phyloP scores from a whole-genome alignment of 2,888 invertebrate genomes.

The Lepidocyrtinus sp. region DNA sequence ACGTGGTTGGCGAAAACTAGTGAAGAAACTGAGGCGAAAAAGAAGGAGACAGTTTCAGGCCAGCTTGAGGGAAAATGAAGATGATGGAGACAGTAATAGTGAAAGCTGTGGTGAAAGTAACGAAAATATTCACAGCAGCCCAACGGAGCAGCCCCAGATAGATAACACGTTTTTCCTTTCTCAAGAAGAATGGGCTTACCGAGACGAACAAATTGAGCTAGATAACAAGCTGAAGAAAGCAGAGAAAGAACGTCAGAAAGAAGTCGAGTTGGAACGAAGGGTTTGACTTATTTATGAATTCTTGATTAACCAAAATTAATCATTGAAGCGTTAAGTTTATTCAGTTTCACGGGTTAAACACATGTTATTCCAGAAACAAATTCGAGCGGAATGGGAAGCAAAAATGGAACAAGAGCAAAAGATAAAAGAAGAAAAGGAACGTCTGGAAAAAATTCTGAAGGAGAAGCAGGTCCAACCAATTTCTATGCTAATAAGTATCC shows the following conservation, averaged over 20 bases:
- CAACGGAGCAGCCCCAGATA: no score
- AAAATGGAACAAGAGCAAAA: slow-evolving; percentile 66
- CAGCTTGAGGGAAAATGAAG: not conserved
- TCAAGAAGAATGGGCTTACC: slow-evolving; percentile 56
- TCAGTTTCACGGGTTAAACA: slow-evolving; percentile 23
- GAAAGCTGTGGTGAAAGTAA: not conserved
- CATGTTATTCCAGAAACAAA: slow-evolving; percentile 69
- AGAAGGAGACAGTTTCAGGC: slow-evolving; percentile 53
- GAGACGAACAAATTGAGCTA: slow-evolving; percentile 49
- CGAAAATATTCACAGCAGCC: not conserved
- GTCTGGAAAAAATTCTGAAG: slow-evolving; percentile 70
- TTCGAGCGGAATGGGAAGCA: slow-evolving; percentile 70
- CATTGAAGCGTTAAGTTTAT: no score
- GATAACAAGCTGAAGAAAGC: slow-evolving; percentile 52
- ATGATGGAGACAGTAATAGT: slow-evolving; percentile 14
- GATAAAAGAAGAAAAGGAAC: slow-evolving; percentile 59
- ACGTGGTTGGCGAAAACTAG: slow-evolving; percentile 67
- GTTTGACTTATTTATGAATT: slow-evolving; percentile 45
- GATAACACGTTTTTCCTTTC: slow-evolving; percentile 44
- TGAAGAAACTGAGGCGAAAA: slow-evolving; percentile 65
- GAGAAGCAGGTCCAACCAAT: slow-evolving; percentile 71
- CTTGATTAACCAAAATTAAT: slow-evolving; percentile 54
- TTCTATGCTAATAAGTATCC: slow-evolving; percentile 43
- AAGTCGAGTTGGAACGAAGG: slow-evolving; percentile 72
- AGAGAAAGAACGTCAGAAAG: slow-evolving; percentile 45